These are phyloP conservation scores for Enchytraeus crypticus DNA, from an alignment of 2,888 invertebrate genomes.

Conservation along the genomic window DNA sequence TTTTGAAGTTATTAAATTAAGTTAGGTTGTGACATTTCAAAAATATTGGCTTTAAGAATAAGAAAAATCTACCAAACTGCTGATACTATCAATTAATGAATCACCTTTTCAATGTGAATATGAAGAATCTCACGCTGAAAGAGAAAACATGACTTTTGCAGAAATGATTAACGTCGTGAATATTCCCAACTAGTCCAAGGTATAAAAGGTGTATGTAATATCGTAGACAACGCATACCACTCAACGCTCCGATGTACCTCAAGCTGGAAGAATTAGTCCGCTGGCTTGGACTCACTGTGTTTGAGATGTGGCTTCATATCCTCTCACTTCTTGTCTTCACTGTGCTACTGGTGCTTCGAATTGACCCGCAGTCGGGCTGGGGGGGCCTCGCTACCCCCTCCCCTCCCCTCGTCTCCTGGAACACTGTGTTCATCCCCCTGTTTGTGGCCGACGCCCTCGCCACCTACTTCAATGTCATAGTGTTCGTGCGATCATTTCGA, in stretches of 20 bases:
- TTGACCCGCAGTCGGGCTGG: slow-evolving; percentile 54
- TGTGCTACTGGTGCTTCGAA: slow-evolving; percentile 68
- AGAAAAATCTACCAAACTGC: no score
- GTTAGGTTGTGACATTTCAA: no score
- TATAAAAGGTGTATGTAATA: no score
- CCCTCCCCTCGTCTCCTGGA: slow-evolving; percentile 61
- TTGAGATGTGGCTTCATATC: slow-evolving; percentile 87
- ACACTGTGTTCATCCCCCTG: slow-evolving; percentile 79
- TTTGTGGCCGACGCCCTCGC: slow-evolving; percentile 86
- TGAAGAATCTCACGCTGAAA: no score
- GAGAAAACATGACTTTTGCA: no score
- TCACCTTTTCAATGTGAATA: no score
- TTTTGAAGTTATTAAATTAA: no score
- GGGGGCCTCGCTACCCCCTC: neutral
- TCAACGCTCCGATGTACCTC: slow-evolving; percentile 62
- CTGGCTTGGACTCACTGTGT: slow-evolving; percentile 88
- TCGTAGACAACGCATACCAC: no score
- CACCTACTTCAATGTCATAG: slow-evolving; percentile 87
- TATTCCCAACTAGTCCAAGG: no score
- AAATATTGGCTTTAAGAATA: no score
- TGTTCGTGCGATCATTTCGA: slow-evolving; percentile 82
- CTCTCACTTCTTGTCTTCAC: slow-evolving; percentile 74
- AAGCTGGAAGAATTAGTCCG: slow-evolving; percentile 78
- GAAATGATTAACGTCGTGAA: no score
- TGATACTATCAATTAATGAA: no score